Evolutionary conservation across 2,888 invertebrate genomes (phyloP), one percentile per base, ranked within the genome.

Genomic region (Heliconius sara): DNA sequence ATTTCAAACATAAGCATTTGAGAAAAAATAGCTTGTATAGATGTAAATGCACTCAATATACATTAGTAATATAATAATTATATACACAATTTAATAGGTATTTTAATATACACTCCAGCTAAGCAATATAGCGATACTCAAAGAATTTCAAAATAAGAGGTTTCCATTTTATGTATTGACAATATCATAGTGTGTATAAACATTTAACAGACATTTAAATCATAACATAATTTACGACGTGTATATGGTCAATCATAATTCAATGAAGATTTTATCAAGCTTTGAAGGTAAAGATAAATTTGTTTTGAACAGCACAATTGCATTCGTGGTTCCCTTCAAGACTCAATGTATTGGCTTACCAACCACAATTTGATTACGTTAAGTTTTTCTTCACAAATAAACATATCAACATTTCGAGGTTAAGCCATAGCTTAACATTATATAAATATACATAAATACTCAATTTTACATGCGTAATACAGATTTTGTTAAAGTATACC

Each of bases 311-410:
- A 76, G 68, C n/a, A 79, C 71, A 76, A 75, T 80, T 84, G 84
- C 83, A 79, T 79, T 83, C 83, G 83, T 83, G 81, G 80, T 83
- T 75, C 47, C 81, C 79, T 81, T 79, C 80, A 79, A 83, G 80
- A 81, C 85, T 85, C 84, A 86, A 87, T 87, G 85, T 88, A 89
- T 90, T 89, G 89, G 89, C 88, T 86, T 88, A 81, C 82, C 83
- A 86, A 87, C 79, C 78, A 67, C 80, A 75, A 80, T 72, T 81
- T 76, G 82, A 79, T 80, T 77, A 71, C 75, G 66, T 77, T 57
- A 81, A 72, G 72, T 78, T 77, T 79, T 80, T 77, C 81, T 77
- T 79, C 77, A 79, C 81, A 84, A 81, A 81, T 81, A 84, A 84
- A 85, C 84, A 84, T 74, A 78, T 76, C 77, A 76, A 79, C 66